Evolutionary conservation across 2,888 invertebrate genomes (phyloP).

Genomic region (Acheta domesticus): DNA sequence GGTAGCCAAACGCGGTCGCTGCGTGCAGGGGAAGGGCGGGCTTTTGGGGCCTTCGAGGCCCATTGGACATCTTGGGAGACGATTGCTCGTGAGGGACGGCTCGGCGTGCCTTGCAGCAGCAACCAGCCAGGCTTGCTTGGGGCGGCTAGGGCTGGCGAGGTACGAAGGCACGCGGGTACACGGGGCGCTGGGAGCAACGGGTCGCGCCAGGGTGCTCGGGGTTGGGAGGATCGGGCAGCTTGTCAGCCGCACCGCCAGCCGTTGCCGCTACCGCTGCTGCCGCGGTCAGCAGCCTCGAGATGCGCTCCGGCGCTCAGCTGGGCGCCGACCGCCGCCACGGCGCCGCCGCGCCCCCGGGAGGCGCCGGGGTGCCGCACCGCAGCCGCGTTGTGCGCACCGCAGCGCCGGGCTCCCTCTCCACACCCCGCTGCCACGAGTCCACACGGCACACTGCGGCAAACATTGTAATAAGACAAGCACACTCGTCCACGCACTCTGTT

Average conservation of each 20-base stretch:
- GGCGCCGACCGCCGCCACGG: not conserved
- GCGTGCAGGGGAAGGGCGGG: no score
- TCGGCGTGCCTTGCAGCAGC: not conserved
- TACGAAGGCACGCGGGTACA: not conserved
- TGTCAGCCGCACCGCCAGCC: not conserved
- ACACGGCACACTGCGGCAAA: conserved; percentile 18
- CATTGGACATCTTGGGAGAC: no score
- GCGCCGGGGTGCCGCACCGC: no score
- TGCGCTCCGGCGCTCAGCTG: not conserved
- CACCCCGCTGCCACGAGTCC: conserved; percentile 10
- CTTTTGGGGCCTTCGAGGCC: no score
- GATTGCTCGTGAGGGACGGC: not conserved
- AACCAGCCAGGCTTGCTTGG: not conserved
- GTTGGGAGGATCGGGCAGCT: not conserved
- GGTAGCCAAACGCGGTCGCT: not conserved
- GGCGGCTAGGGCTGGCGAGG: not conserved
- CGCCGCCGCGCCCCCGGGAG: no score
- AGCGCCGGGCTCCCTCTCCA: not conserved
- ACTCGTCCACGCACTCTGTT: conserved; percentile 1
- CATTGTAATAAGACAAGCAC: conserved; percentile 18
- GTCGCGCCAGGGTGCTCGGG: not conserved
- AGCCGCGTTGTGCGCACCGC: not conserved
- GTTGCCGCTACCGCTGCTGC: not conserved
- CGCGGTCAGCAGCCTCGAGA: not conserved
- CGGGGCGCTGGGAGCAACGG: not conserved